Conservation (phyloP, 2,113 vertebrate genomes). For the Colinus virginianus region DNA sequence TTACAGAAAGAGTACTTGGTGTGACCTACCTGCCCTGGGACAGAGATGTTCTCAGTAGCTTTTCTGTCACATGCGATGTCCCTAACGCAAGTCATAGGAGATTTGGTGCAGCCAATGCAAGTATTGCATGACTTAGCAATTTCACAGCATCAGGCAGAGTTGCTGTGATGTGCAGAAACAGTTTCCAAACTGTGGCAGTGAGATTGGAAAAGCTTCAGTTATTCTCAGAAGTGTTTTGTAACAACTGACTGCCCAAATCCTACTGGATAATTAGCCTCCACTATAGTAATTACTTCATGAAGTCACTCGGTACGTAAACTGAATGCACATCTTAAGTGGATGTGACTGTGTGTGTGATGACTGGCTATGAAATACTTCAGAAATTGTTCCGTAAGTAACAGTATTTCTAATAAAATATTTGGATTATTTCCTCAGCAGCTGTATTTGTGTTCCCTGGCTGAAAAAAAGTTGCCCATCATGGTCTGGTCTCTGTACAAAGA, state of each 20-base stretch:
- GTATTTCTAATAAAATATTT: not conserved
- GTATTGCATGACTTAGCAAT: not conserved
- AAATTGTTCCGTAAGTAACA: not conserved
- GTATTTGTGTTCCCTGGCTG: not conserved
- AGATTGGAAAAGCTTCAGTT: not conserved
- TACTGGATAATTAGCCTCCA: not conserved
- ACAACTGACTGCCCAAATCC: not conserved
- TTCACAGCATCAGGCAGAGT: not conserved
- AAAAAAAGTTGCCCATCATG: not conserved
- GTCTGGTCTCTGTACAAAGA: not conserved
- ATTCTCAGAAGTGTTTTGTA: not conserved
- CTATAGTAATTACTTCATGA: constrained; percentile 1
- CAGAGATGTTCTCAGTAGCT: not conserved
- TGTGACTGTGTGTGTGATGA: not conserved
- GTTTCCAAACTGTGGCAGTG: not conserved
- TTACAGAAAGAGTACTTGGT: not conserved
- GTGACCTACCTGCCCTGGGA: not conserved
- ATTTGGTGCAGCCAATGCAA: not conserved
- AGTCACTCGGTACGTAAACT: not conserved
- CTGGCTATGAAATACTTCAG: not conserved
- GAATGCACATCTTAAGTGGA: not conserved
- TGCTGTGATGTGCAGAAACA: not conserved
- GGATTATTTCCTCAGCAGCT: not conserved
- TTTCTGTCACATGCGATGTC: not conserved
- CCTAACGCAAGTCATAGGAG: not conserved